Evolutionary conservation across 2,888 invertebrate genomes (phyloP).

Genomic region (Dryocosmus kuriphilus): DNA sequence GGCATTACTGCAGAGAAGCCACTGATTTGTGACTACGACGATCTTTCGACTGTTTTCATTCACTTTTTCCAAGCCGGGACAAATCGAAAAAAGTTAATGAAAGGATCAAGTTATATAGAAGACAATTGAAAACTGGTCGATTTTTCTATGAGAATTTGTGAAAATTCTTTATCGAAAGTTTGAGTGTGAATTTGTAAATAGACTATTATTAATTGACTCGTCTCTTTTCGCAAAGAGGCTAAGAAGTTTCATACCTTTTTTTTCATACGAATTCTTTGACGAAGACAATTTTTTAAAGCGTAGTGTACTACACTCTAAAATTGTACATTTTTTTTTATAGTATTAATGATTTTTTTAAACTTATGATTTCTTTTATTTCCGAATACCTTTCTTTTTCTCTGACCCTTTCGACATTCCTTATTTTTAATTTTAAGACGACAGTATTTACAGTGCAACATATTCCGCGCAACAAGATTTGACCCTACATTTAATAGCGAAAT

Average conservation of each 20-base stretch:
- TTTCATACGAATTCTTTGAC: background rate
- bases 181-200: slow-evolving; percentile 28
- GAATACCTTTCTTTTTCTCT: background rate
- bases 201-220: slow-evolving; percentile 36
- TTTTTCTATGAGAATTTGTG: background rate
- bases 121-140: background rate
- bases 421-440: slow-evolving; percentile 23
- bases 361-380: slow-evolving; percentile 9
- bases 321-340: slow-evolving; percentile 19
- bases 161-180: slow-evolving; percentile 13
- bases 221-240: slow-evolving; percentile 15
- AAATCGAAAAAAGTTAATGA: background rate
- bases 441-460: slow-evolving; percentile 13
- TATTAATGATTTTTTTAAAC: slow-evolving; percentile 26
- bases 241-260: slow-evolving; percentile 25
- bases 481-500: slow-evolving; percentile 22
- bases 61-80: background rate
- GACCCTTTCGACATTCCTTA: background rate
- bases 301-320: slow-evolving; percentile 36
- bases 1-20: slow-evolving; percentile 31
- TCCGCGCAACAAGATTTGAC: background rate
- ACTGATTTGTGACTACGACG: background rate
- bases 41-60: slow-evolving; percentile 2
- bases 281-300: background rate
- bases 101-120: background rate